Percentiles rank a stretch among this genome's conserved stretches.
Conservation (phyloP, 2,888 invertebrate species). For the Marronus borbonicus region DNA sequence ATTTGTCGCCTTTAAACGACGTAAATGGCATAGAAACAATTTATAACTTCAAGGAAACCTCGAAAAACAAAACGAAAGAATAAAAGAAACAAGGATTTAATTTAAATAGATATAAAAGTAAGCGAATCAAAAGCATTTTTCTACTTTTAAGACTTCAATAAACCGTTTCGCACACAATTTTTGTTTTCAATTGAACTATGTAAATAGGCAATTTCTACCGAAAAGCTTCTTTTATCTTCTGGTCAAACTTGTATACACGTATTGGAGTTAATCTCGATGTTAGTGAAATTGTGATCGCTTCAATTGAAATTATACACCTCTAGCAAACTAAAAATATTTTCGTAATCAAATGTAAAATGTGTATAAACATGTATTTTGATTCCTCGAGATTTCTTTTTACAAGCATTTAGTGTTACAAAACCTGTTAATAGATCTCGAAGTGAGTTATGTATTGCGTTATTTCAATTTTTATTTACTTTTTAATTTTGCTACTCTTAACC, state of each 20-base stretch:
- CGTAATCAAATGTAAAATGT: neutral
- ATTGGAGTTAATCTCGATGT: neutral
- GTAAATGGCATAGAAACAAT: neutral
- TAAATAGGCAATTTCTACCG: slow-evolving; percentile 18
- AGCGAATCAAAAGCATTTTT: slow-evolving; percentile 6
- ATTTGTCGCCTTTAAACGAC: neutral
- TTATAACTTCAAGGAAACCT: neutral
- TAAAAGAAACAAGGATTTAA: neutral
- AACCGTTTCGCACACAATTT: slow-evolving; percentile 17
- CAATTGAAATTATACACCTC: neutral
- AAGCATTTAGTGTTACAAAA: neutral
- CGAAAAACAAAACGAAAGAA: neutral
- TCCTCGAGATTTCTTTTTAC: neutral
- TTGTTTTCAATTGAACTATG: slow-evolving; percentile 18
- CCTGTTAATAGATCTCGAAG: too few relatives aligned
- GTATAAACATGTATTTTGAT: slow-evolving; percentile 10
- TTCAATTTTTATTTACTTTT: too few relatives aligned
- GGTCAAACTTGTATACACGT: slow-evolving; percentile 5
- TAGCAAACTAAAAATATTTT: slow-evolving; percentile 17
- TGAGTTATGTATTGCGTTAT: too few relatives aligned
- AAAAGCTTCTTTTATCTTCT: slow-evolving; percentile 18
- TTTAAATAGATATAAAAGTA: too few relatives aligned
- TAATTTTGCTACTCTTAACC: too few relatives aligned
- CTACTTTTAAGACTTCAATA: neutral
- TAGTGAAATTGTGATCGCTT: neutral